Evolutionary conservation across 2,888 invertebrate genomes (phyloP).

Genomic region (Sarcophaga rosellei): DNA sequence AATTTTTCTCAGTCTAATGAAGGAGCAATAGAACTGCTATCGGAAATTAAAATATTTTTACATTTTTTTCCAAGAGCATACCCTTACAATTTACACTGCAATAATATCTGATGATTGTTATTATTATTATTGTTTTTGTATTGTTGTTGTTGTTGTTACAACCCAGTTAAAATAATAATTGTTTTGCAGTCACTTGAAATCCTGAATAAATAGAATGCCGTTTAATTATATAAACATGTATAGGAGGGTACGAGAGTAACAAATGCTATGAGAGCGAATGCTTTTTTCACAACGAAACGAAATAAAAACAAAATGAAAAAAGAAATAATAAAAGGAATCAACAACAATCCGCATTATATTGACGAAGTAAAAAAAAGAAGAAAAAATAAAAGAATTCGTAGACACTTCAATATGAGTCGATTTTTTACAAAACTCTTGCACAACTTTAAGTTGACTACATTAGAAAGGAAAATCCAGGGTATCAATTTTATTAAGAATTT

Average conservation of each 20-base stretch:
- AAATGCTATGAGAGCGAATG: conserved; percentile 6
- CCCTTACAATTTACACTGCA: conserved; percentile 11
- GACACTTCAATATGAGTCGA: not conserved
- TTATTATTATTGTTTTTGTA: conserved; percentile 11
- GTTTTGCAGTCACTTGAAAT: conserved; percentile 52
- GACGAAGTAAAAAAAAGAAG: not conserved
- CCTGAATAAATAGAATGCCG: conserved; percentile 43
- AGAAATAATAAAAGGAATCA: conserved; percentile 15
- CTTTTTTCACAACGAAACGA: not conserved
- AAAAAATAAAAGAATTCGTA: not conserved
- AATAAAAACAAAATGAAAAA: not conserved
- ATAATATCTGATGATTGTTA: conserved; percentile 47
- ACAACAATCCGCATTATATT: not conserved
- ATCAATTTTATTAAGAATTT: too few relatives aligned
- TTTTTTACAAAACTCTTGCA: not conserved
- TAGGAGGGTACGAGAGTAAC: not conserved
- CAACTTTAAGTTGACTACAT: not conserved
- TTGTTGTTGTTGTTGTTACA: conserved; percentile 48
- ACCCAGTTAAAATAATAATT: conserved; percentile 52
- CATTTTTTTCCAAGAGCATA: conserved; percentile 12
- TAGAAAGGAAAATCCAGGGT: not conserved
- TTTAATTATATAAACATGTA: conserved; percentile 12
- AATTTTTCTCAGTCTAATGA: too few relatives aligned
- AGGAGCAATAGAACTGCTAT: not conserved
- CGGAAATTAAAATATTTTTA: not conserved